Base-by-base conservation (phyloP, 1,140 invertebrate genomes). In the Rhynchophorus ferrugineus region DNA sequence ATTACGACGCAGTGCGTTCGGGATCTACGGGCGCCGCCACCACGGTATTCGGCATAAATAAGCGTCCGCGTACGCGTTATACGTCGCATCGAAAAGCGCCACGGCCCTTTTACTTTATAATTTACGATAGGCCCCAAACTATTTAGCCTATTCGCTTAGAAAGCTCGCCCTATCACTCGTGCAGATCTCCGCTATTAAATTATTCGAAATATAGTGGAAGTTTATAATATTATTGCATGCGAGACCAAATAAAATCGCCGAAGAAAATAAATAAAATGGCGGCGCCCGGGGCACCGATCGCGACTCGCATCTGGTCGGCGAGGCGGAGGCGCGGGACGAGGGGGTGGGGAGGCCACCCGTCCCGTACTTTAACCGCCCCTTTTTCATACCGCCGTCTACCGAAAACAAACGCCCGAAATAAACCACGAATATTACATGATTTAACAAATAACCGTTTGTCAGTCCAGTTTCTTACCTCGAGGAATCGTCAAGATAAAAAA, bases 111-210 rank as follows among this genome's bases (percentile, higher is more conserved):
- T 50, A 37, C 36, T 39, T 41, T 22, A 48, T 49, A 51, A 58
- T 58, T 55, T 55, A 55, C 44, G 54, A 58, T n/a, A n/a, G n/a
- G 50, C 53, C 53, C 49, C 21, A 51, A 57, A 53, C 49, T 53
- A 57, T 58, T 48, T 53, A 35, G 47, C 47, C 47, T 51, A 58
- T 58, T 44, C 54, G 49, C 43, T 49, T 49, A 42, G 50, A 58
- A 58, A 50, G 52, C 54, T 58, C 54, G 44, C 44, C 54, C 49
- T 56, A 59, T 59, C 57, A 51, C n/a, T 36, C 43, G 7, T 14
- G 44, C 45, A 45, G 39, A 54, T 54, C 51, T 43, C 51, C 47
- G 44, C 21, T 43, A 47, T 24, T 54, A 54, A 54, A 54, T 54
- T 54, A 54, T 42, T 54, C 37, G 51, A 47, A 54, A 54, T 54